Percentiles rank a stretch among this genome's conserved stretches.
These are phyloP conservation scores for Aspidoscelis tigris DNA, from an alignment of 2,113 vertebrate genomes.

Conservation along the genomic window DNA sequence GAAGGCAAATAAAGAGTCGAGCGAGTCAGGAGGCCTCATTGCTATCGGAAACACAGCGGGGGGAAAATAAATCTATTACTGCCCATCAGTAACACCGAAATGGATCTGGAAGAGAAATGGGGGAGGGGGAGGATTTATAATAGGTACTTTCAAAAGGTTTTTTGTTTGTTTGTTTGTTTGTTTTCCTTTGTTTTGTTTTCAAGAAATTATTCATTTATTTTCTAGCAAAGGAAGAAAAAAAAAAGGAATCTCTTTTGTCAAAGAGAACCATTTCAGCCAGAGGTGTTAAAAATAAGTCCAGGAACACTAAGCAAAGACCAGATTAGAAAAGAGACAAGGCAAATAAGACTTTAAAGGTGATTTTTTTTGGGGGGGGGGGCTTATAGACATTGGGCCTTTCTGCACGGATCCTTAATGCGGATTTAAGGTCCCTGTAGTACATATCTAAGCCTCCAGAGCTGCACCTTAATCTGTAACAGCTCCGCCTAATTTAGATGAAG, in stretches of 20 bases:
- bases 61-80: conserved; percentile 4
- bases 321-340: neutral
- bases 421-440: too few species aligned
- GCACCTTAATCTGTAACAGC: too few species aligned
- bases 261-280: conserved; percentile 12
- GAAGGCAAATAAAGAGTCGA: conserved; percentile 23
- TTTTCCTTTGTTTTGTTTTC: neutral
- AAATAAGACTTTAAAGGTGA: neutral
- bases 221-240: neutral
- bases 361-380: neutral
- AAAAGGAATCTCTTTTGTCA: conserved; percentile 1
- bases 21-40: conserved; percentile 16
- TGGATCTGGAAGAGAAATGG: neutral
- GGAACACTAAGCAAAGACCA: neutral
- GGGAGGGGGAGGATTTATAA: neutral
- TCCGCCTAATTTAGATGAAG: too few species aligned
- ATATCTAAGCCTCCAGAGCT: too few species aligned
- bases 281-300: conserved; percentile 8
- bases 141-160: neutral
- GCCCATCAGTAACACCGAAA: neutral
- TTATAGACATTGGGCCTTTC: neutral
- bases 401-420: too few species aligned
- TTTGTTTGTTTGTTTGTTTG: too few species aligned
- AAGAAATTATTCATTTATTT: neutral
- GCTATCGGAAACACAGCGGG: conserved; percentile 2